Percentiles rank a stretch among this genome's conserved stretches.
phyloP scores from a whole-genome alignment of 2,888 invertebrate genomes.

The Cheilosia vulpina region DNA sequence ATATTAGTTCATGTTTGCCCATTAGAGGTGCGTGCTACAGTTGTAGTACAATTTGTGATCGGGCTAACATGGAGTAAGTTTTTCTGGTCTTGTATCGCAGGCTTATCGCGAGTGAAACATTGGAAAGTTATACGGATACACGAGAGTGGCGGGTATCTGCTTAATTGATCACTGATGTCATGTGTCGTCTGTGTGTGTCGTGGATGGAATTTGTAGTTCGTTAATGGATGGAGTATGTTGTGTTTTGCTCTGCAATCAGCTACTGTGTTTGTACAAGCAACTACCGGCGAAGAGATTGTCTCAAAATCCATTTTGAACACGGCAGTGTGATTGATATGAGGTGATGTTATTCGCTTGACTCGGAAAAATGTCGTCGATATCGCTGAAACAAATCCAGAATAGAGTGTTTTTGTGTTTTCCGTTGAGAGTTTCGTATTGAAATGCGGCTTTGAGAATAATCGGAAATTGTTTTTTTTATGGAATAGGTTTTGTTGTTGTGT shows the following conservation, averaged over 20 bases:
- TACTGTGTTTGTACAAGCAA: slow-evolving; percentile 65
- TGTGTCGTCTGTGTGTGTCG: slow-evolving; percentile 47
- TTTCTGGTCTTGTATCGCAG: slow-evolving; percentile 39
- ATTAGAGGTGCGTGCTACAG: slow-evolving; percentile 64
- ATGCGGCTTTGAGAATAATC: slow-evolving; percentile 5
- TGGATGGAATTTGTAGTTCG: slow-evolving; percentile 65
- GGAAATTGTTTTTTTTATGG: not conserved
- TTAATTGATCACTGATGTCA: slow-evolving; percentile 73
- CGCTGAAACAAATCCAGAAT: slow-evolving; percentile 29
- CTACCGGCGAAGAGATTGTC: slow-evolving; percentile 45
- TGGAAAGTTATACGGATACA: slow-evolving; percentile 67
- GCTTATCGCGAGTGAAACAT: slow-evolving; percentile 69
- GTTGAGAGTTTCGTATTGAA: slow-evolving; percentile 9
- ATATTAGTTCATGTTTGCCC: slow-evolving; percentile 68
- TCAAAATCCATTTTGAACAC: slow-evolving; percentile 59
- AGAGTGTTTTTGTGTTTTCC: slow-evolving; percentile 5
- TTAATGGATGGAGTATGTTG: slow-evolving; percentile 67
- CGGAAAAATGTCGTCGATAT: slow-evolving; percentile 10
- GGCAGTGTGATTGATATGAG: slow-evolving; percentile 50
- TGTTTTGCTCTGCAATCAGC: slow-evolving; percentile 57
- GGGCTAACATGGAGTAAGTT: slow-evolving; percentile 58
- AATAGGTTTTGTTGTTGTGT: no score
- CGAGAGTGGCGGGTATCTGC: slow-evolving; percentile 53
- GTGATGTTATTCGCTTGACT: slow-evolving; percentile 26
- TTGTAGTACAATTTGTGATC: slow-evolving; percentile 64